phyloP scores from a whole-genome alignment of 2,113 vertebrate species.

The Scolopax mira region DNA sequence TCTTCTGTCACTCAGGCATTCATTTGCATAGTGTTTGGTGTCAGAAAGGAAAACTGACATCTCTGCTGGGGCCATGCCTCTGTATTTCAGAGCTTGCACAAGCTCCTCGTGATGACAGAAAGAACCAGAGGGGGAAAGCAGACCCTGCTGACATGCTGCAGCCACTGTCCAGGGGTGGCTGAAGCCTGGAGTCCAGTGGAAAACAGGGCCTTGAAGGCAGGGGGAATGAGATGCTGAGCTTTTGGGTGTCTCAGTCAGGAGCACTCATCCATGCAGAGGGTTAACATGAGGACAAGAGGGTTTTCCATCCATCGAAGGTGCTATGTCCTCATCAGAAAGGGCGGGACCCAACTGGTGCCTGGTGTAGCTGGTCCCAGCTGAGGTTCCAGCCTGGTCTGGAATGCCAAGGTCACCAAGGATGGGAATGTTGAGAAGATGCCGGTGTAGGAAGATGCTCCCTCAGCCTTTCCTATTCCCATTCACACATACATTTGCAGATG shows the following conservation, averaged over 20 bases:
- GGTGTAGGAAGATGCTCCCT: not conserved
- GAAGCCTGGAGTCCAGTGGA: not conserved
- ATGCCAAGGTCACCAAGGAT: rapidly evolving
- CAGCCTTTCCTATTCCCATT: not conserved
- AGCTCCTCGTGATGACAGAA: not conserved
- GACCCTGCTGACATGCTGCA: not conserved
- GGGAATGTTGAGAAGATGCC: not conserved
- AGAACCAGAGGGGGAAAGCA: not conserved
- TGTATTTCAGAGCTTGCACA: not conserved
- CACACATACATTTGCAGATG: not conserved
- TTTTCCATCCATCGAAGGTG: rapidly evolving
- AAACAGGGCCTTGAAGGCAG: not conserved
- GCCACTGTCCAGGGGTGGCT: no score
- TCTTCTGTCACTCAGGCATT: not conserved
- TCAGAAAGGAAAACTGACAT: not conserved
- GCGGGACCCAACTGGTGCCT: rapidly evolving
- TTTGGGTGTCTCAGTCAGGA: not conserved
- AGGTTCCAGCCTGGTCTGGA: not conserved
- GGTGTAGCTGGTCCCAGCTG: rapidly evolving
- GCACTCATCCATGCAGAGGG: rapidly evolving
- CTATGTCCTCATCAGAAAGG: not conserved
- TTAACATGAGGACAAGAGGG: not conserved
- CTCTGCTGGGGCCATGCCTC: not conserved
- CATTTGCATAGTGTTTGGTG: not conserved
- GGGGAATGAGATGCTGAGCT: not conserved